phyloP scores from a whole-genome alignment of 2,113 vertebrate species.

The Atractosteus spatula region DNA sequence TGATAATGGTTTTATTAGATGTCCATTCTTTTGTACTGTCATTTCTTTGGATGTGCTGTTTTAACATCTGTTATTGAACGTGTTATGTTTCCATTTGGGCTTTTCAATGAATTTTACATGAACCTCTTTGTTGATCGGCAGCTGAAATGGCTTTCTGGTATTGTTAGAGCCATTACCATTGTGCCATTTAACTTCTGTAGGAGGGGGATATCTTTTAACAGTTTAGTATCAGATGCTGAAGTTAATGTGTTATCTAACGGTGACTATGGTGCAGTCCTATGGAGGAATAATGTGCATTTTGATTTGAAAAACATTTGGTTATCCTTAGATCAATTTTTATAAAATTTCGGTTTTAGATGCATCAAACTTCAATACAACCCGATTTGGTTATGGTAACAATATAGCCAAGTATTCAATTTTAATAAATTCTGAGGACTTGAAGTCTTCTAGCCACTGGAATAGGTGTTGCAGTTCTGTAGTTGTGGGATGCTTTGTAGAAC shows the following conservation, averaged over 20 bases:
- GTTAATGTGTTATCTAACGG: neutral
- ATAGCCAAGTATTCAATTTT: too few relatives aligned
- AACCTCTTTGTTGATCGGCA: neutral
- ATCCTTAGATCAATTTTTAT: too few relatives aligned
- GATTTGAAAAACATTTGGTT: too few relatives aligned
- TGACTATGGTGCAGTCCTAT: neutral
- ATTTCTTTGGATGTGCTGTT: neutral
- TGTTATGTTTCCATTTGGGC: neutral
- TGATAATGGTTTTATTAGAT: too few relatives aligned
- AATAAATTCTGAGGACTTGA: too few relatives aligned
- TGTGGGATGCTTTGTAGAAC: too few relatives aligned
- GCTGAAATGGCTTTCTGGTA: conserved; percentile 3
- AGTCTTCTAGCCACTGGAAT: too few relatives aligned
- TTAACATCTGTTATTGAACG: neutral
- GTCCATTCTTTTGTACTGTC: neutral
- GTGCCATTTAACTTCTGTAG: neutral
- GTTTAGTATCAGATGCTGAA: neutral
- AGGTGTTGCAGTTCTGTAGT: too few relatives aligned
- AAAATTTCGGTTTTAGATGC: too few relatives aligned
- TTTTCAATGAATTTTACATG: neutral
- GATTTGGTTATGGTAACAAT: too few relatives aligned
- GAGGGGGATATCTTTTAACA: neutral
- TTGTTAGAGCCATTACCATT: neutral
- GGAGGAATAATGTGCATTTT: neutral
- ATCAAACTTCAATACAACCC: too few relatives aligned